phyloP scores from a whole-genome alignment of 64 coral and sea anemone genomes.

The Dendronephthya gigantea region DNA sequence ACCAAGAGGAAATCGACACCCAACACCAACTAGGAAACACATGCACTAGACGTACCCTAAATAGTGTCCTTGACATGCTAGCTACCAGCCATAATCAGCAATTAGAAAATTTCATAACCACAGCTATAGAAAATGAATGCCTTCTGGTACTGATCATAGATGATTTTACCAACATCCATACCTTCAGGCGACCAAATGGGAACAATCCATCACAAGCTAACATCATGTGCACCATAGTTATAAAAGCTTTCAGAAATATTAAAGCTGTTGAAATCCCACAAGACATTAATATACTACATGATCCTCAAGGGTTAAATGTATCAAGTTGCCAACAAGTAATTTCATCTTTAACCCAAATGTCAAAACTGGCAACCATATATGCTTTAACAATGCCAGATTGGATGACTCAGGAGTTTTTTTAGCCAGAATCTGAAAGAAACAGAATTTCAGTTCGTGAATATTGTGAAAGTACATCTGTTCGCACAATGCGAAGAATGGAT shows the following conservation, averaged over 20 bases:
- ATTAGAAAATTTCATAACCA: neutral
- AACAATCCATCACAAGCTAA: neutral
- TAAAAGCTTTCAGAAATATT: neutral
- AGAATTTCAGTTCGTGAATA: neutral
- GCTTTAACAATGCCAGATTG: neutral
- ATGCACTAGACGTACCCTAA: conserved; percentile 21
- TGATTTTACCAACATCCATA: neutral
- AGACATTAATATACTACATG: neutral
- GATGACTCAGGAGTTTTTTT: neutral
- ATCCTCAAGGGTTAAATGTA: neutral
- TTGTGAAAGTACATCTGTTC: neutral
- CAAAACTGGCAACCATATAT: neutral
- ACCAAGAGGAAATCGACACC: conserved; percentile 53
- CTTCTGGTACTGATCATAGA: neutral
- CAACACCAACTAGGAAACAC: conserved; percentile 20
- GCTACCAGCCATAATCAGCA: neutral
- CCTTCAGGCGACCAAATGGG: neutral
- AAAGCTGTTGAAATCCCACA: neutral
- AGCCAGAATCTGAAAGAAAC: neutral
- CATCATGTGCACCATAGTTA: neutral
- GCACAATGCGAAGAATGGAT: neutral
- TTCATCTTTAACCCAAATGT: neutral
- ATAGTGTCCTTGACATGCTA: neutral
- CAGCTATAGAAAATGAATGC: neutral
- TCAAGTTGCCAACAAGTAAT: neutral